phyloP scores from a whole-genome alignment of 2,888 invertebrate genomes.

The Dendrolimus houi region DNA sequence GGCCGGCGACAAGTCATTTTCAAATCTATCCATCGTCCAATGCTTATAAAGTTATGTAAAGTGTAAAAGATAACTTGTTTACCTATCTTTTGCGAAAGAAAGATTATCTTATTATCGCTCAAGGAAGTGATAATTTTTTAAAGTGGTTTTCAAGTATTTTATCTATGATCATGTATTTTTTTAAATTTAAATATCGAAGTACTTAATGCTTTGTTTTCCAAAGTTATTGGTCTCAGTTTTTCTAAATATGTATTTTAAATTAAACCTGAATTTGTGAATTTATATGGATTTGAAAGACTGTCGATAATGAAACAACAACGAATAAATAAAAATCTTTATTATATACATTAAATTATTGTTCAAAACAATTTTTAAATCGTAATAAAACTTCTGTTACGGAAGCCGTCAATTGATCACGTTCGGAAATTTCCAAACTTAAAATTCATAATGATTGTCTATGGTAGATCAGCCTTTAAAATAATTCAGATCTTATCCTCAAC shows the following conservation, averaged over 20 bases:
- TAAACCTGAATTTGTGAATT: too few species aligned
- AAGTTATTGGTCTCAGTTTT: too few species aligned
- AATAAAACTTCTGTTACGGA: constrained; percentile 67
- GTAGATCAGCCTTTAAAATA: constrained; percentile 57
- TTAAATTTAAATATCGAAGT: too few species aligned
- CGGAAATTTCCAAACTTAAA: constrained; percentile 43
- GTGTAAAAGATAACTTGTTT: neutral
- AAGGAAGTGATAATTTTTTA: neutral
- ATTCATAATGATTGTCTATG: constrained; percentile 48
- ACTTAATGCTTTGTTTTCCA: too few species aligned
- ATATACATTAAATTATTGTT: constrained; percentile 71
- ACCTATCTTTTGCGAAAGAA: neutral
- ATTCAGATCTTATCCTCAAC: constrained; percentile 56
- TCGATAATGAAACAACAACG: constrained; percentile 16
- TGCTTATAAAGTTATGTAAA: neutral
- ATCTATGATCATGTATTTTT: too few species aligned
- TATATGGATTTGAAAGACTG: too few species aligned
- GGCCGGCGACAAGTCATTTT: neutral
- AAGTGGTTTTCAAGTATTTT: too few species aligned
- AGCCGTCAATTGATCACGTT: constrained; percentile 54
- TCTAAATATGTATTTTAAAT: too few species aligned
- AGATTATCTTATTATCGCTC: neutral
- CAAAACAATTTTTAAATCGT: constrained; percentile 55
- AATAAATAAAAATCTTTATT: constrained; percentile 73
- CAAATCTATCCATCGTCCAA: neutral